Evolutionary conservation across 2,888 invertebrate genomes (phyloP), one percentile per base, ranked within the genome.

Genomic region (Parnassius glacialis): DNA sequence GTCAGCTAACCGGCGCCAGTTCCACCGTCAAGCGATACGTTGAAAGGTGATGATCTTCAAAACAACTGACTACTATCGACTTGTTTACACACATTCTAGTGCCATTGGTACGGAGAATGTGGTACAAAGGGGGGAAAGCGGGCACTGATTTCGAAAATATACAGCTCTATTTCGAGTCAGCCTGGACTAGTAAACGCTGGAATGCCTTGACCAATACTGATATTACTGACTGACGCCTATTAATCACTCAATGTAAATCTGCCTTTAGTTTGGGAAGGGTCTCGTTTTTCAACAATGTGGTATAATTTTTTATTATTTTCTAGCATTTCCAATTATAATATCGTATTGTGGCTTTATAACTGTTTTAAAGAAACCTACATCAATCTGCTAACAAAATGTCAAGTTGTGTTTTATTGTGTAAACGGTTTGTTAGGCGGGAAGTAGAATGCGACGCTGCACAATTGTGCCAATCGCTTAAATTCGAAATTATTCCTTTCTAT

Each of bases 321-420:
- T 47, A 42, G 74, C 73, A 71, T 74, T 68, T 71, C 71, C 73
- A 73, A 70, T 74, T 10, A 57, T 68, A 59, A 70, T 68, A 72
- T 72, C 69, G 67, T 73, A 67, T 73, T 71, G 71, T 74, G 72
- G 70, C 72, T 71, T 70, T 66, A 65, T 67, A 13, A 13, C 7
- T 48, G 13, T 50, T 57, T 13, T 2, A 50, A 57, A 12, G n/a
- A 53, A 54, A 44, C 3, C 43, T 54, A 44, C 20, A 44, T 44
- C 9, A 13, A 51, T 11, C 34, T 34, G 34, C 34, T 34, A 5
- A 34, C 34, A 7, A 34, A 34, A 34, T 34, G 5, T 51, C 12
- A 25, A 25, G 3, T 11, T 54, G 16, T 10, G 20, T 16, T 25
- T 20, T 43, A 16, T 44, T 48, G 34, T 34, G 20, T 9, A 34